Base-by-base conservation (phyloP, 53 echinoderm and acorn worm species). In the Antedon mediterranea region DNA sequence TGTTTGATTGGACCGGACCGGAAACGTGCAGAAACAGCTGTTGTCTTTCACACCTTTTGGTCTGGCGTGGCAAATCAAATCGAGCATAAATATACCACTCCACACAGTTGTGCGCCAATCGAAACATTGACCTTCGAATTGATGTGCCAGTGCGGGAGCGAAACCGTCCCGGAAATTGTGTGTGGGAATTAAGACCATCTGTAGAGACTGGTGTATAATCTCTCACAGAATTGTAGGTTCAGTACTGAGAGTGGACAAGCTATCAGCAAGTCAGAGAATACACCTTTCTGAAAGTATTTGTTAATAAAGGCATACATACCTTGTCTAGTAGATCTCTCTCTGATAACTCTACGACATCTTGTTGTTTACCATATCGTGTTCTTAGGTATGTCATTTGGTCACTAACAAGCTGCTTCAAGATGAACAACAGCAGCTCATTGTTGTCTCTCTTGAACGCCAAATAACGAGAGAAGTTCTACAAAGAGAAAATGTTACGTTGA, bases 371-470 rank as follows among this genome's bases (percentile, higher is more conserved):
- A 41, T 97, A 91, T 29, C 98, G 91, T 4, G 91, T 95, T n/a
- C 91, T 74, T 34, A 90, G 92, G 86, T 92, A 97, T 3, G 89
- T 87, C 84, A 82, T 88, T 81, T 97, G 98, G 32, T 97, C 98
- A 31, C 86, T 84, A 3, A 89, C 92, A 32, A 97, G 80, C 76
- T 97, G 98, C 34, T 92, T 97, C 76, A 97, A 76, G 30, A 97
- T 84, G 43, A 97, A 97, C 14, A 92, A 85, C 74, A 97, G 80
- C 71, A 97, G 86, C 82, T 97, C 98, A 41, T 97, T 97, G 90
- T 97, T 97, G 92, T 97, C 98, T 32, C 98, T 82, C 70, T 86
- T 84, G 92, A 97, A 97, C 28, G 87, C 92, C 85, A 97, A 73
- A 73, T 92, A 97, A 71, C 91, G 87, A 31, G 95, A 89, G 84